These are phyloP conservation scores for Chloroclystis v-ata DNA, from an alignment of 2,888 invertebrate genomes.

Conservation along the genomic window DNA sequence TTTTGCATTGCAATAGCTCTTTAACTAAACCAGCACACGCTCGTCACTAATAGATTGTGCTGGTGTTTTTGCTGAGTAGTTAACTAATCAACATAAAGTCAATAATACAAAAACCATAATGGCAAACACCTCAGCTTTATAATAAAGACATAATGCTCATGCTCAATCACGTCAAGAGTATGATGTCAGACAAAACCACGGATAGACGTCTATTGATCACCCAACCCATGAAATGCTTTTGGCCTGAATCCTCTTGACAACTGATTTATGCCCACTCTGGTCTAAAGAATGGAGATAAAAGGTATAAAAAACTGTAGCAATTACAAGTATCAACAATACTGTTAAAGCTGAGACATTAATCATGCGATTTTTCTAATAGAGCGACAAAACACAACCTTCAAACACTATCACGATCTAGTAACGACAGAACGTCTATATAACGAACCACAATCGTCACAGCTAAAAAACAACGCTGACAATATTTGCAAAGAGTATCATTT, in stretches of 20 bases:
- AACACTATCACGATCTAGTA: constrained; percentile 41
- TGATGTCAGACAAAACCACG: constrained; percentile 56
- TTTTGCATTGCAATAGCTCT: constrained; percentile 58
- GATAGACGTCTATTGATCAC: constrained; percentile 56
- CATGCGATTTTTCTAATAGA: constrained; percentile 52
- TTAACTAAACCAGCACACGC: constrained; percentile 53
- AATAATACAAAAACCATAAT: constrained; percentile 43
- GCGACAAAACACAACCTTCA: constrained; percentile 50
- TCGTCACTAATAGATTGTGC: constrained; percentile 56
- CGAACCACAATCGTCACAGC: constrained; percentile 39
- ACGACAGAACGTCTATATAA: constrained; percentile 38
- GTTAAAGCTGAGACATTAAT: constrained; percentile 58
- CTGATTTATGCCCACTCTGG: constrained; percentile 71
- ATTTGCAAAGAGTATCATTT: constrained; percentile 44
- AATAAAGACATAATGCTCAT: constrained; percentile 42
- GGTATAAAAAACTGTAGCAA: constrained; percentile 58
- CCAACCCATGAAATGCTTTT: constrained; percentile 50
- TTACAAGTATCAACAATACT: constrained; percentile 58
- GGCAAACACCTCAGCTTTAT: constrained; percentile 36
- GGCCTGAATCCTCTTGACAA: constrained; percentile 64
- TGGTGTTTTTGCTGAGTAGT: constrained; percentile 52
- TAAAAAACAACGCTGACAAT: constrained; percentile 48
- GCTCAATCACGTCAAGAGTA: constrained; percentile 46
- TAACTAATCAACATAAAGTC: constrained; percentile 48
- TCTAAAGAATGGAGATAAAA: constrained; percentile 59